Conservation (phyloP, 2,113 vertebrate species). For the Nothoprocta pentlandii region DNA sequence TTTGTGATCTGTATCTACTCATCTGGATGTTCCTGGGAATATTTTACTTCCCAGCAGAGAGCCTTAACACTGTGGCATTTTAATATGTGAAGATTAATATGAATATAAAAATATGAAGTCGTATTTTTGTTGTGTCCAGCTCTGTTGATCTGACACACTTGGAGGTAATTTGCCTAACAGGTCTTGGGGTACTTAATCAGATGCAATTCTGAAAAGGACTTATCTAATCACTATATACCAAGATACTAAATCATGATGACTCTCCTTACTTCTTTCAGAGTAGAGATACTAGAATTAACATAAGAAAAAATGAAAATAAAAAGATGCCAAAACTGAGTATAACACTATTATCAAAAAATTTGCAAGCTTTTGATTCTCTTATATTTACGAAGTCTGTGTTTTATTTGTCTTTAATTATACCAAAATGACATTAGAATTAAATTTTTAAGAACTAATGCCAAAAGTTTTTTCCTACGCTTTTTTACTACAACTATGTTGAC, state of each 20-base stretch:
- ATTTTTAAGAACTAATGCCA: neutral
- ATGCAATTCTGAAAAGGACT: neutral
- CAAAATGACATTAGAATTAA: neutral
- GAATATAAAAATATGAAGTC: neutral
- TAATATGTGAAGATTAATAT: too few relatives aligned
- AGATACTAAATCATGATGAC: neutral
- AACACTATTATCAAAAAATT: neutral
- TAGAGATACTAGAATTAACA: neutral
- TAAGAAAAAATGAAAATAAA: neutral
- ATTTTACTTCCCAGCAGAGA: neutral
- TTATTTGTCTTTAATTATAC: neutral
- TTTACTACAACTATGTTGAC: neutral
- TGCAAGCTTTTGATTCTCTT: accelerated
- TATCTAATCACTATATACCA: neutral
- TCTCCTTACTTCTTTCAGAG: neutral
- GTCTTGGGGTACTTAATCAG: neutral
- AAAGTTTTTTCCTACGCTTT: neutral
- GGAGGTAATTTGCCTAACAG: neutral
- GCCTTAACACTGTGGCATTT: neutral
- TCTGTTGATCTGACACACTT: neutral
- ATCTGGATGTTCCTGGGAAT: neutral
- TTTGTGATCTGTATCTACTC: neutral
- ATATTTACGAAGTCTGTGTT: neutral
- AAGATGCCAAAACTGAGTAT: neutral
- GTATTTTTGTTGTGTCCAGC: neutral